These are phyloP conservation scores for Prietella phreatophila DNA, from an alignment of 2,113 vertebrate genomes.

Conservation along the genomic window DNA sequence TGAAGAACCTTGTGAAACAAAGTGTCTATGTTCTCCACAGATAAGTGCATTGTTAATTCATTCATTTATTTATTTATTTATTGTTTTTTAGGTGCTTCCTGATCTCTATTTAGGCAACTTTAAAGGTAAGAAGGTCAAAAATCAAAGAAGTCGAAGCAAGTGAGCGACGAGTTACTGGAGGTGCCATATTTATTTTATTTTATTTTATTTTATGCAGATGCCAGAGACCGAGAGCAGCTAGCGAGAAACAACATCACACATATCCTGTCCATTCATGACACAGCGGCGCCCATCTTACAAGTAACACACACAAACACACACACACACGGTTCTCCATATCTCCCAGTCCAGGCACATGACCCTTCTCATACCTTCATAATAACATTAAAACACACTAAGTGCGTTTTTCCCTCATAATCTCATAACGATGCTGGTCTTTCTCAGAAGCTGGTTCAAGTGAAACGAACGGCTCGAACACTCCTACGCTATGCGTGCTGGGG, in stretches of 20 bases:
- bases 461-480: not conserved
- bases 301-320: slow-evolving; percentile 62
- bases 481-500: not conserved
- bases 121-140: slow-evolving; percentile 76
- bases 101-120: slow-evolving; percentile 93
- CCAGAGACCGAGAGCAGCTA: slow-evolving; percentile 84
- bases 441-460: not conserved
- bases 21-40: no score
- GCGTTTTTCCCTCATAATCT: not conserved
- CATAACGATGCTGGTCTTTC: not conserved
- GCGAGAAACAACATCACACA: slow-evolving; percentile 91
- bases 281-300: slow-evolving; percentile 85
- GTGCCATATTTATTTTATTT: not conserved
- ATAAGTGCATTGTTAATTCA: no score
- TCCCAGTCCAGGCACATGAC: not conserved
- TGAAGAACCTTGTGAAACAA: not conserved
- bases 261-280: slow-evolving; percentile 89
- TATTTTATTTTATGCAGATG: slow-evolving; percentile 70
- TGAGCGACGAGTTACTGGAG: not conserved
- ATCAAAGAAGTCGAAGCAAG: no score
- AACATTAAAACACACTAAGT: not conserved
- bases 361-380: not conserved
- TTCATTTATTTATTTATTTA: not conserved
- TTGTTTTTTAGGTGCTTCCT: slow-evolving; percentile 80
- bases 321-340: not conserved